Base-by-base conservation (phyloP, 2,888 invertebrate species). In the Ichneumoninae sp. region DNA sequence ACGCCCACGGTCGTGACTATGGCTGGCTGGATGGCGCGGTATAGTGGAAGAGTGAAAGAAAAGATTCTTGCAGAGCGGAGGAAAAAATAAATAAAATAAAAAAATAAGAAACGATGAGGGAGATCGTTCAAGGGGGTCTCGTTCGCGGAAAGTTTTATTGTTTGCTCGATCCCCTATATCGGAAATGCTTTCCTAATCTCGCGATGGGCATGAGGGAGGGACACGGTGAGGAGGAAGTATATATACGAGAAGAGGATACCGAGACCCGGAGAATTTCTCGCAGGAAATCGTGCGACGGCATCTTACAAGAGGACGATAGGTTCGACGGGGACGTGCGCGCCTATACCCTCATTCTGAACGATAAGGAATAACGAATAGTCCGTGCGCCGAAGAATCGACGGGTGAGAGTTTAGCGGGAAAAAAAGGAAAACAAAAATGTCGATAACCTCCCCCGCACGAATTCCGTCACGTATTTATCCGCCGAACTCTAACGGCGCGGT, bases 321-420 rank as follows among this genome's bases (percentile, higher is more conserved):
- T 85, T 79, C 74, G 77, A 81, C 78, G 81, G 33, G 80, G 60
- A 81, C 81, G 81, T 85, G 81, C 77, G 74, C 40, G 50, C 47
- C 65, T 71, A 66, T 71, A 73, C 57, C 79, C 78, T 78, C 74
- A 77, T 81, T 81, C 47, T 44, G 63, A 69, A 57, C 78, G 84
- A 84, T 84, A 84, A 84, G 84, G 70, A 84, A 84, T 84, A 84
- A 84, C 84, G 84, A 81, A 84, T 84, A 84, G 84, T 75, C 81
- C 54, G 84, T 84, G 70, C 79, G 60, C 74, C 82, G 74, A 82
- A 81, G 82, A 83, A 86, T 81, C 80, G 71, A 80, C 83, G 74
- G 71, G 69, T 71, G 83, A 57, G 81, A 71, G 74, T 83, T 80
- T 82, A 77, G 50, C 69, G 60, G 63, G 68, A 81, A 76, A 82